Base-by-base conservation (phyloP, 2,888 invertebrate genomes). In the Osmoderma eremita region DNA sequence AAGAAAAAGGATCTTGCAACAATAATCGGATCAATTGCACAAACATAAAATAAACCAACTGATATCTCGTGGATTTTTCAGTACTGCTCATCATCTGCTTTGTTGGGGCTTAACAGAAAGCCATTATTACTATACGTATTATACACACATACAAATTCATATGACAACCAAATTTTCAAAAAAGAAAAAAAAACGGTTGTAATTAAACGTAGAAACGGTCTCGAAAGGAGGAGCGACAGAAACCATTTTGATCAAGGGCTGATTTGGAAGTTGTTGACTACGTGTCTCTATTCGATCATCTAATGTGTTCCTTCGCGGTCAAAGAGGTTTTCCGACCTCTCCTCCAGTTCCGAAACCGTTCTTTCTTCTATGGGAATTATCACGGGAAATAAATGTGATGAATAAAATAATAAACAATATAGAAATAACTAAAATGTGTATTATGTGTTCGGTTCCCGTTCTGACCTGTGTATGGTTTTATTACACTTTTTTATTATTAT, bases 131-230 rank as follows among this genome's bases (percentile, higher is more conserved):
- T 24, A 24, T 82, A 83, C 82, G 78, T 79, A 78, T n/a, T 51
- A 30, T 15, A 80, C 82, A 82, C 80, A 81, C 82, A 82, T 81
- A 81, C 80, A 79, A 8, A 71, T 73, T 73, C 71, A 69, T 71
- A 70, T 65, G 17, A 69, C 42, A 62, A 66, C 61, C 61, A 41
- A 67, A 58, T 64, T 64, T 63, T 50, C 18, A 36, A 41, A 63
- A 56, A 70, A 22, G 73, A 74, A 17, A n/a, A 53, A n/a, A n/a
- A n/a, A n/a, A n/a, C n/a, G n/a, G n/a, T 20, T 22, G 72, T 71
- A 70, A 70, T 71, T 69, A 71, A n/a, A n/a, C n/a, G 70, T 15
- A 13, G 13, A 54, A 15, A 54, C 73, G 73, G 72, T 72, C 69
- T 69, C 67, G 68, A 63, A 68, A 72, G 65, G 71, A 72, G 77